Percentiles rank a stretch among this genome's conserved stretches.
phyloP scores from a whole-genome alignment of 2,797 vertebrate genomes.

The Pygocentrus nattereri region DNA sequence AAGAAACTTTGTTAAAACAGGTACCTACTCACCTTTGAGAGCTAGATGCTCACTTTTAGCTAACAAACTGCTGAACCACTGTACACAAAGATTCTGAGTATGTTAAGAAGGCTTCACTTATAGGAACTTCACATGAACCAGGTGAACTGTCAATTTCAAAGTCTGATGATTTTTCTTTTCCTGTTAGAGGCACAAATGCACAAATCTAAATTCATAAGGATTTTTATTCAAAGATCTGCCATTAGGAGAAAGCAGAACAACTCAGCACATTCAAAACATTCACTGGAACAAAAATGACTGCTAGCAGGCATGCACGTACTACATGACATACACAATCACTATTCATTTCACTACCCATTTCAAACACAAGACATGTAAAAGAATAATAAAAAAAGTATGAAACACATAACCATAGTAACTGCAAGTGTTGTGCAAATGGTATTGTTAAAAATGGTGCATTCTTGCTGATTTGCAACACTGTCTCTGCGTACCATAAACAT shows the following conservation, averaged over 20 bases:
- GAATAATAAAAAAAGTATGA: background rate
- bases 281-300: slow-evolving; percentile 35
- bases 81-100: background rate
- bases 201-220: slow-evolving; percentile 25
- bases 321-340: slow-evolving; percentile 39
- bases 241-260: slow-evolving; percentile 29
- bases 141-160: background rate
- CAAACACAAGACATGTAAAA: slow-evolving; percentile 1
- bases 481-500: background rate
- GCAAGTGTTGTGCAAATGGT: slow-evolving; percentile 19
- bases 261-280: slow-evolving; percentile 31
- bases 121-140: background rate
- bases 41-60: background rate
- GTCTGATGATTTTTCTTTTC: background rate
- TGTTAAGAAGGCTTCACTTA: background rate
- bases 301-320: slow-evolving; percentile 47
- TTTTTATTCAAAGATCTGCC: slow-evolving; percentile 51
- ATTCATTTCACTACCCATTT: slow-evolving; percentile 34
- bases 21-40: background rate
- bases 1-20: too few species aligned
- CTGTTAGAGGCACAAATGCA: slow-evolving; percentile 37
- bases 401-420: background rate
- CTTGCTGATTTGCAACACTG: slow-evolving; percentile 3
- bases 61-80: background rate
- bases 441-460: slow-evolving; percentile 3